Evolutionary conservation across 2,888 invertebrate genomes (phyloP).

Genomic region (Trachelus stipa): DNA sequence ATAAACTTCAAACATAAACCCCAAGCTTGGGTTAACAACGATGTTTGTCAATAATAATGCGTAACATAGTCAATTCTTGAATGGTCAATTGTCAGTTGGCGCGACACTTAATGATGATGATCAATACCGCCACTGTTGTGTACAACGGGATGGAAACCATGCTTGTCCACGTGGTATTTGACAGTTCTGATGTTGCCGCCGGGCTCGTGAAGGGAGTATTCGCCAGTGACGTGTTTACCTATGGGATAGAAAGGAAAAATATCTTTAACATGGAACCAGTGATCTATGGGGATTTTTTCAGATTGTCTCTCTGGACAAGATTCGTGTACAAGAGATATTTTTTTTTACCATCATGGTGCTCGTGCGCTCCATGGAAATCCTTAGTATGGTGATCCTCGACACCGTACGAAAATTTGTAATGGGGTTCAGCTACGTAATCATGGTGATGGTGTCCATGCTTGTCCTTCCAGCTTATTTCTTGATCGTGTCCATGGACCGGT

Average conservation of each 20-base stretch:
- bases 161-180: slow-evolving; percentile 35
- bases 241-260: neutral
- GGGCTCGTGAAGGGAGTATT: slow-evolving; percentile 35
- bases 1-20: neutral
- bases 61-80: neutral
- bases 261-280: neutral
- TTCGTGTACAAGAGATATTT: neutral
- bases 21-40: neutral
- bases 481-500: slow-evolving; percentile 32
- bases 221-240: slow-evolving; percentile 35
- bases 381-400: slow-evolving; percentile 38
- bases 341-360: slow-evolving; percentile 31
- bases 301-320: neutral
- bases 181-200: slow-evolving; percentile 39
- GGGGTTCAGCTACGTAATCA: slow-evolving; percentile 35
- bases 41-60: neutral
- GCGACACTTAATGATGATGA: slow-evolving; percentile 23
- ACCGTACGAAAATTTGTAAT: slow-evolving; percentile 36
- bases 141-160: slow-evolving; percentile 26
- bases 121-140: slow-evolving; percentile 31
- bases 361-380: slow-evolving; percentile 34
- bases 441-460: slow-evolving; percentile 38
- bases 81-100: neutral
- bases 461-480: slow-evolving; percentile 34
- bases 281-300: neutral